Evolutionary conservation across 1,140 invertebrate species (phyloP), one percentile per base, ranked within the genome.

Genomic region (Brachionus koreanus): DNA sequence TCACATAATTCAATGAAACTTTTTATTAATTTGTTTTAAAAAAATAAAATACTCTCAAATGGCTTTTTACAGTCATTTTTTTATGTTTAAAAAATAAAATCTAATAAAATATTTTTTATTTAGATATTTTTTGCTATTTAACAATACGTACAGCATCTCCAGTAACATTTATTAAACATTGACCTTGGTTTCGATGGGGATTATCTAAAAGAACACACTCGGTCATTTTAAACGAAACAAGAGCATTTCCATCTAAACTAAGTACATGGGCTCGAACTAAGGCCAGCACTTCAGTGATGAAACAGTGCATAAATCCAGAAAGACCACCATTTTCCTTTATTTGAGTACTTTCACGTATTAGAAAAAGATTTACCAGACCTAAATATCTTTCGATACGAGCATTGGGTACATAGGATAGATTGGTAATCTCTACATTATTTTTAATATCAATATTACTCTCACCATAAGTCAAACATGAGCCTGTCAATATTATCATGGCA

Each of bases 171-270:
- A 98, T 93, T 83, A 98, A 90, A 90, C 95, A 97, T 87, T 96
- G 94, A 75, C 93, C 93, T 91, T 98, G 95, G 90, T 97, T 97
- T 89, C 97, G 97, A 87, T 97, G 95, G 83, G 94, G 92, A 88
- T 94, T 97, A 88, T 95, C 93, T 76, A 94, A 91, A 19, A 98
- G 89, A 83, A 95, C 92, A 84, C 94, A 93, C 88, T 97, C 94
- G 3, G 92, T 94, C 91, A 97, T 93, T 86, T 95, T 95, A 88
- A 95, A 97, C 0, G 95, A 93, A 0, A 96, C 93, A 90, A 98
- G 92, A 0, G 95, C 95, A 89, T 98, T 98, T 10, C 96, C 96
- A 39, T 95, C 95, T n/a, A 98, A 88, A 9, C 95, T 93, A 0
- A 93, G 92, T 6, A 97, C 94, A 88, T 98, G 95, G 13, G 95